Evolutionary conservation across 2,797 vertebrate genomes (phyloP), one percentile per base, ranked within the genome.

Genomic region (Rhinoraja longicauda): DNA sequence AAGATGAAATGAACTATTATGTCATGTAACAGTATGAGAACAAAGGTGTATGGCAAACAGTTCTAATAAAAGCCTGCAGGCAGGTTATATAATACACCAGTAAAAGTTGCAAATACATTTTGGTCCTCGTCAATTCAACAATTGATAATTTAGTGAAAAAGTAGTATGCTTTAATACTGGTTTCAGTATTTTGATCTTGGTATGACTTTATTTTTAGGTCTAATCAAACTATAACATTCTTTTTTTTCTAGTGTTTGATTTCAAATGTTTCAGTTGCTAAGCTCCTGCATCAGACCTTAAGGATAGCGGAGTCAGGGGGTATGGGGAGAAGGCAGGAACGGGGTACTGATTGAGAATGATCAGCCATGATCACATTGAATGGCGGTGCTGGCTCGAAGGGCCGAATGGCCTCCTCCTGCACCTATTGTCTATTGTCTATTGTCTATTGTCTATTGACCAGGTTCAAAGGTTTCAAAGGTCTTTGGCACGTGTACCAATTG

Each of bases 81-180:
- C 62, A 19, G 64, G 84, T 88, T 88, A 88, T 19, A 88, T 88
- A 88, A 88, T 88, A 88, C 32, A 62, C 84, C 59, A 88, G 84
- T 64, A 88, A 67, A 19, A 7, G 32, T 32, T 88, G 9, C 59
- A 17, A 62, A 67, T 67, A 88, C 62, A 21, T 32, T 88, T 88
- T 88, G 59, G 59, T 17, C 67, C 84, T 88, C 19, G 9, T 62
- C 88, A 67, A n/a, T 32, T 19, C 19, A 88, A 32, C 9, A 15
- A 6, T 17, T 59, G 26, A 29, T 84, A 84, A 59, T 84, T 84
- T n/a, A 59, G 81, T 57, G 45, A 84, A 32, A 67, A 88, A 86
- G 32, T 67, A 36, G 7, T 36, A 36, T 88, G 53, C 62, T 88
- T 88, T 88, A 67, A 17, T 59, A 12, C 81, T 84, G 81, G 26